Conservation (phyloP, 2,113 vertebrate genomes). For the Anser brachyrhynchus region DNA sequence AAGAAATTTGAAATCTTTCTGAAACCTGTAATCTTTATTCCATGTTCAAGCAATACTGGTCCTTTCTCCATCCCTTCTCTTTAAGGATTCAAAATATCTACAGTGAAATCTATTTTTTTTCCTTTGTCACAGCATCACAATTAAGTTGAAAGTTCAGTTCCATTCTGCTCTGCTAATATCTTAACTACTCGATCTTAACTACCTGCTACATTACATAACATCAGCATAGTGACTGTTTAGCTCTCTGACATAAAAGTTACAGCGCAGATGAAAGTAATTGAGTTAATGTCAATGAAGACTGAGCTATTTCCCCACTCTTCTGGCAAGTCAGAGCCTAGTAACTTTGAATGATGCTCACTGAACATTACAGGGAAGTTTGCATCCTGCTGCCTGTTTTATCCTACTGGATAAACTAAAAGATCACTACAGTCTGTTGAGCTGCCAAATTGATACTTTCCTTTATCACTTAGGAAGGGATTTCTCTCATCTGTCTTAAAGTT, state of each 20-base stretch:
- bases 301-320: conserved; percentile 11
- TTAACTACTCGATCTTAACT: background rate
- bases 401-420: background rate
- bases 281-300: background rate
- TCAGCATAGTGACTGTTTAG: background rate
- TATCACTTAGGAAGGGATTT: background rate
- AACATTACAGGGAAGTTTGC: background rate
- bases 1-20: background rate
- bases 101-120: background rate
- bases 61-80: background rate
- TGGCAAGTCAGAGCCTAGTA: conserved; percentile 17
- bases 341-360: background rate
- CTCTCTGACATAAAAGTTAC: background rate
- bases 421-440: background rate
- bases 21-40: background rate
- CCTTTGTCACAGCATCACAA: background rate
- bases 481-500: background rate
- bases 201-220: background rate
- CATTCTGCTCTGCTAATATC: background rate
- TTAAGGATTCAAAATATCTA: background rate
- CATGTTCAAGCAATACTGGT: background rate
- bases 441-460: background rate
- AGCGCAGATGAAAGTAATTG: background rate
- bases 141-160: background rate
- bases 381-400: conserved; percentile 10